Evolutionary conservation across 2,113 vertebrate species (phyloP).

Genomic region (Vidua macroura): DNA sequence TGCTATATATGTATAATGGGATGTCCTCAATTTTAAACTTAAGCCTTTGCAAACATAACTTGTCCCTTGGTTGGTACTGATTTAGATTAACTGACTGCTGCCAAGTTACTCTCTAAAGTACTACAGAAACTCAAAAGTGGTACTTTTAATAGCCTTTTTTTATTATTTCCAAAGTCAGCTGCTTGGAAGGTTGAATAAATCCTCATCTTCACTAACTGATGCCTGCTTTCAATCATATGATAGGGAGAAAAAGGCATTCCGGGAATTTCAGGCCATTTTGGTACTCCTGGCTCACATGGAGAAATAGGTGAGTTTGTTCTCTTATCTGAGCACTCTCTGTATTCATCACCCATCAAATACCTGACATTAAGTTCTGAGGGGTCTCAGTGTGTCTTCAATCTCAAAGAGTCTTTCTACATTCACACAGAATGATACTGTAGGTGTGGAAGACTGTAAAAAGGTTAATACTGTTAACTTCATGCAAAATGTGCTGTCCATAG

Average conservation of each 20-base stretch:
- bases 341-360: background rate
- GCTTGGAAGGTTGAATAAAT: background rate
- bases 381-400: background rate
- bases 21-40: background rate
- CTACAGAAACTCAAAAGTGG: background rate
- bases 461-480: background rate
- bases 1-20: background rate
- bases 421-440: background rate
- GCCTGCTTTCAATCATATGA: background rate
- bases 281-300: slow-evolving; percentile 79
- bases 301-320: slow-evolving; percentile 76
- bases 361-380: background rate
- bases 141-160: background rate
- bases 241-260: slow-evolving; percentile 85
- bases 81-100: background rate
- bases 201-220: background rate
- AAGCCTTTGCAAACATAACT: background rate
- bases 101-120: background rate
- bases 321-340: background rate
- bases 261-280: slow-evolving; percentile 79
- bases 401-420: background rate
- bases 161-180: background rate
- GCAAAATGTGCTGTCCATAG: background rate
- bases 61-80: background rate
- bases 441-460: background rate